Percentiles rank a stretch among this genome's conserved stretches.
These are phyloP conservation scores for Amphimallon solstitiale DNA, from an alignment of 2,888 invertebrate species.

Conservation along the genomic window DNA sequence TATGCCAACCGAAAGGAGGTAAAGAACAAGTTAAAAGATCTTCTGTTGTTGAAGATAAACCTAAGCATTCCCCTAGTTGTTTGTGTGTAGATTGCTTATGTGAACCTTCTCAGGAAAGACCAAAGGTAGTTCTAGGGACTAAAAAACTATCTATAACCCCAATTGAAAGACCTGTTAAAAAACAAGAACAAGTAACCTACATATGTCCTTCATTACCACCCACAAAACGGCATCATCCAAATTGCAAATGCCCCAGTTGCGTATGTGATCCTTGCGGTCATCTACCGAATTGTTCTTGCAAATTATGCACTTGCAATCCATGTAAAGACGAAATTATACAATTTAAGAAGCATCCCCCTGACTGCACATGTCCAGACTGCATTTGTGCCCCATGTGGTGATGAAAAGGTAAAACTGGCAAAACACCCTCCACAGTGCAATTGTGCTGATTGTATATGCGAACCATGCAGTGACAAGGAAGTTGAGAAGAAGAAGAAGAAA, in stretches of 20 bases:
- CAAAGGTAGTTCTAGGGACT: background rate
- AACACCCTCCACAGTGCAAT: slow-evolving; percentile 21
- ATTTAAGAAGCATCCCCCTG: slow-evolving; percentile 28
- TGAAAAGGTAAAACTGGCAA: slow-evolving; percentile 6
- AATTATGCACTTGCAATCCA: slow-evolving; percentile 32
- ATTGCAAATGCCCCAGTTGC: slow-evolving; percentile 39
- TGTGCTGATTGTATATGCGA: slow-evolving; percentile 17
- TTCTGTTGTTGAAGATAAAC: background rate
- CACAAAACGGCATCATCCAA: slow-evolving; percentile 30
- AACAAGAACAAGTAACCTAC: background rate
- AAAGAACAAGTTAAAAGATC: background rate
- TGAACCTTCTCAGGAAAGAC: slow-evolving; percentile 1
- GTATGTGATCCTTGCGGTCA: slow-evolving; percentile 37
- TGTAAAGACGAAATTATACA: slow-evolving; percentile 33
- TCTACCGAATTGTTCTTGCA: slow-evolving; percentile 31
- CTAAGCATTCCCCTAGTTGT: slow-evolving; percentile 34
- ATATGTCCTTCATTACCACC: slow-evolving; percentile 24
- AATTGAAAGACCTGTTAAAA: background rate
- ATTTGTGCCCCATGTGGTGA: slow-evolving; percentile 31
- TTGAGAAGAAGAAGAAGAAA: background rate
- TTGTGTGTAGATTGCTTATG: slow-evolving; percentile 41
- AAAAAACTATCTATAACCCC: too few species aligned
- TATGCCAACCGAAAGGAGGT: slow-evolving; percentile 19
- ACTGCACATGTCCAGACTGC: slow-evolving; percentile 37
- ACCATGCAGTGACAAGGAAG: slow-evolving; percentile 21